Percentiles rank a stretch among this genome's conserved stretches.
phyloP scores from a whole-genome alignment of 2,113 vertebrate genomes.

The Ciconia maguari region DNA sequence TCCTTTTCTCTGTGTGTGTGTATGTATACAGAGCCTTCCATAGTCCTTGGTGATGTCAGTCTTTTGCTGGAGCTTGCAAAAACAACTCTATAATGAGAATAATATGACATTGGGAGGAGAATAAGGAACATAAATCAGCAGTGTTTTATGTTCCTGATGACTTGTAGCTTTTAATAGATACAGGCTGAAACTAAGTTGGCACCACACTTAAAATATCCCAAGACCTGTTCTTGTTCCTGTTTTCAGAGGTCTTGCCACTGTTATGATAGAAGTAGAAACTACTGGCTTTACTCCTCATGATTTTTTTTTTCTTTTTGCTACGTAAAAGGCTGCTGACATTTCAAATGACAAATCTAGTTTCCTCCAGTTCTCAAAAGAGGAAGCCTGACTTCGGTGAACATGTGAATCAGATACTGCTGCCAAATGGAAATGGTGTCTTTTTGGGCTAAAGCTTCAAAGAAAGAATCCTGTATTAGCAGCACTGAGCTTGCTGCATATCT shows the following conservation, averaged over 20 bases:
- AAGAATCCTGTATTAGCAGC: background rate
- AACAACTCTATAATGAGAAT: background rate
- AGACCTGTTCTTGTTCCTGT: background rate
- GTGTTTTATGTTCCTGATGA: background rate
- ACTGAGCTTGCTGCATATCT: background rate
- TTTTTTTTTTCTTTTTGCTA: background rate
- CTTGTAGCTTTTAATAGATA: background rate
- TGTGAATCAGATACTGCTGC: slow-evolving; percentile 24
- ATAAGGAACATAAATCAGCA: background rate
- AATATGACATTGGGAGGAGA: background rate
- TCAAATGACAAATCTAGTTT: slow-evolving; percentile 40
- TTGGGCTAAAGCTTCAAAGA: background rate
- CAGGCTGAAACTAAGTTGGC: background rate
- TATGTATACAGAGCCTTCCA: background rate
- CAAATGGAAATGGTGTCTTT: slow-evolving; percentile 24
- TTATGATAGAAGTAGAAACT: slow-evolving; percentile 2
- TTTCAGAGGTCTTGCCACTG: background rate
- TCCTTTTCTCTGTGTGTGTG: background rate
- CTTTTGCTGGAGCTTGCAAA: background rate
- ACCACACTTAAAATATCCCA: background rate
- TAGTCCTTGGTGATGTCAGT: background rate
- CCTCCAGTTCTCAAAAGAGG: slow-evolving; percentile 48
- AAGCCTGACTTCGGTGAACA: slow-evolving; percentile 29
- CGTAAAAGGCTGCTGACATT: slow-evolving; percentile 29
- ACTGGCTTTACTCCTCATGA: background rate